phyloP scores from a whole-genome alignment of 1,140 invertebrate genomes.

The Rhysida immarginata region DNA sequence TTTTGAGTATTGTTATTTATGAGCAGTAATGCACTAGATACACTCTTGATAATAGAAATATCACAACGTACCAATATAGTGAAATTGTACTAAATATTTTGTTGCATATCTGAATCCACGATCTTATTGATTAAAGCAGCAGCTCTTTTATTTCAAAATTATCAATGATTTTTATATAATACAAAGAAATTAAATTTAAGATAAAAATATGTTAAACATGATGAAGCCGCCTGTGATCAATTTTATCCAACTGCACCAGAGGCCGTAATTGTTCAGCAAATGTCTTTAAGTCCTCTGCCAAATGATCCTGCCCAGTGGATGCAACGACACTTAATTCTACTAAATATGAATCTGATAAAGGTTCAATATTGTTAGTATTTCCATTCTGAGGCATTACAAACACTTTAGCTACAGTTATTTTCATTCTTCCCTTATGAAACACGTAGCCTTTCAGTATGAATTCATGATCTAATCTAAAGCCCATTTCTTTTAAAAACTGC shows the following conservation, averaged over 20 bases:
- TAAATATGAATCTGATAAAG: conserved; percentile 79
- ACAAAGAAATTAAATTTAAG: too few relatives aligned
- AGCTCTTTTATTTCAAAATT: too few relatives aligned
- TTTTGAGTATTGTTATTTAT: too few relatives aligned
- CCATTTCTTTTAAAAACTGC: conserved; percentile 82
- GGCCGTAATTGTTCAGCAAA: conserved; percentile 92
- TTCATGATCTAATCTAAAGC: conserved; percentile 67
- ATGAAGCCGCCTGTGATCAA: conserved; percentile 46
- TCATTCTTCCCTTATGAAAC: conserved; percentile 93
- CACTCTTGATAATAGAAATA: too few relatives aligned
- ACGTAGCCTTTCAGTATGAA: conserved; percentile 86
- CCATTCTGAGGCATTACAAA: conserved; percentile 57
- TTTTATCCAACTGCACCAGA: conserved; percentile 73
- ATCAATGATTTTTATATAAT: too few relatives aligned
- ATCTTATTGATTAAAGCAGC: too few relatives aligned
- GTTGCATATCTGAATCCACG: too few relatives aligned
- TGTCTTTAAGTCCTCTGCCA: conserved; percentile 86
- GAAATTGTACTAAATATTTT: too few relatives aligned
- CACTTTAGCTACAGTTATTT: conserved; percentile 88
- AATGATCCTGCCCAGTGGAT: conserved; percentile 78
- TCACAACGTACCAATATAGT: too few relatives aligned
- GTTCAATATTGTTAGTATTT: conserved; percentile 43
- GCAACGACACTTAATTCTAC: conserved; percentile 90
- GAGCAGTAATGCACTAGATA: too few relatives aligned
- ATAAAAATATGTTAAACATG: too few relatives aligned